phyloP scores from a whole-genome alignment of 2,797 vertebrate genomes.

The Lepus oiostolus region DNA sequence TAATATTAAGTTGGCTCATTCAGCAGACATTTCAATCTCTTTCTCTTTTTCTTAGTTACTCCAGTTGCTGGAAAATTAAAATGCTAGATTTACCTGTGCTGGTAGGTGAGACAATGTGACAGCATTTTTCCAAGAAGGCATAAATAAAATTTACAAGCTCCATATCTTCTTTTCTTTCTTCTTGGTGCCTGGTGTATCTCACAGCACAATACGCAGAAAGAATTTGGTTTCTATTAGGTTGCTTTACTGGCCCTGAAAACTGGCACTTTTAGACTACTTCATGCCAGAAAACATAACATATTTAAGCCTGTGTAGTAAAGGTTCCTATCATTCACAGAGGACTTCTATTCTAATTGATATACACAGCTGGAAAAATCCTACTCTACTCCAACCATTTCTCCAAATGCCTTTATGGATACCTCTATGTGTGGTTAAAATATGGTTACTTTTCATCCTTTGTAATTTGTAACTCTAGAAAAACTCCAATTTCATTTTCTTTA shows the following conservation, averaged over 20 bases:
- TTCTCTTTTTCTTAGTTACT: not conserved
- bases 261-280: not conserved
- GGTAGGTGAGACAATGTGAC: not conserved
- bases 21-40: not conserved
- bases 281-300: not conserved
- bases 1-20: not conserved
- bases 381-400: not conserved
- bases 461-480: not conserved
- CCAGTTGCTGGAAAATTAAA: not conserved
- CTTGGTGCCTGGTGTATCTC: not conserved
- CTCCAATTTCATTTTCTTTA: not conserved
- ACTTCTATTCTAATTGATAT: not conserved
- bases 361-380: not conserved
- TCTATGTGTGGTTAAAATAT: not conserved
- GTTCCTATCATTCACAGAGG: not conserved
- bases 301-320: not conserved
- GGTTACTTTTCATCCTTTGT: not conserved
- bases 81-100: not conserved
- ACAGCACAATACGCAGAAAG: not conserved
- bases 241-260: not conserved
- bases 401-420: not conserved
- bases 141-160: not conserved
- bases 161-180: not conserved
- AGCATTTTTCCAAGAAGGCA: not conserved
- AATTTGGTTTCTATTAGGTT: not conserved